These are phyloP conservation scores for Chunga burmeisteri DNA, from an alignment of 2,113 vertebrate genomes.

Conservation along the genomic window DNA sequence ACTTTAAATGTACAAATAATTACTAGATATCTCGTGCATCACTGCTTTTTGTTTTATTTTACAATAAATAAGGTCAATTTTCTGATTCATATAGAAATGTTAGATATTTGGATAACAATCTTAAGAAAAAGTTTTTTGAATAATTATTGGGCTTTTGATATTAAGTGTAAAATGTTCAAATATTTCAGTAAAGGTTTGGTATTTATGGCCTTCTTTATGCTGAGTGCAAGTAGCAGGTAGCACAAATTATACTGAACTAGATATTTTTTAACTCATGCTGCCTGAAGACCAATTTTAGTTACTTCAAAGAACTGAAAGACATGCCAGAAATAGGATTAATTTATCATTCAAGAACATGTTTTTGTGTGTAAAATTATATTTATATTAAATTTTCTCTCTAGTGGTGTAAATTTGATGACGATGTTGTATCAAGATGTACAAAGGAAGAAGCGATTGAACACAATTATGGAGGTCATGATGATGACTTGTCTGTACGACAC, in stretches of 20 bases:
- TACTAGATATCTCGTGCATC: neutral
- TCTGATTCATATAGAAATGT: neutral
- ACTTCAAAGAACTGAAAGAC: neutral
- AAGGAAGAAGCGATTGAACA: slow-evolving; percentile 99
- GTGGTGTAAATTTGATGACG: slow-evolving; percentile 99
- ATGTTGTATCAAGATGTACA: slow-evolving; percentile 96
- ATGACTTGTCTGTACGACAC: slow-evolving; percentile 95
- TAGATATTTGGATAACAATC: neutral
- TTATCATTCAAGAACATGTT: neutral
- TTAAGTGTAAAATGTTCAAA: neutral
- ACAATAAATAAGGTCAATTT: neutral
- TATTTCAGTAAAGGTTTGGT: neutral
- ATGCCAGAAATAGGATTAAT: neutral
- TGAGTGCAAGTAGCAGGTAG: neutral
- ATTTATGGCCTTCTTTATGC: neutral
- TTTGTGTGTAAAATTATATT: neutral
- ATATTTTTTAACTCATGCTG: neutral
- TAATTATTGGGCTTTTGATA: neutral
- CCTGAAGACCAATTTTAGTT: neutral
- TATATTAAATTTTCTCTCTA: neutral
- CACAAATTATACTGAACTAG: neutral
- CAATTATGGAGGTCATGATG: slow-evolving; percentile 96
- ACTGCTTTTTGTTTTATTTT: neutral
- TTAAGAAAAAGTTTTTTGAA: neutral
- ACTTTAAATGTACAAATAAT: neutral